Evolutionary conservation across 2,888 invertebrate genomes (phyloP).

Genomic region (Folsomia manolachei): DNA sequence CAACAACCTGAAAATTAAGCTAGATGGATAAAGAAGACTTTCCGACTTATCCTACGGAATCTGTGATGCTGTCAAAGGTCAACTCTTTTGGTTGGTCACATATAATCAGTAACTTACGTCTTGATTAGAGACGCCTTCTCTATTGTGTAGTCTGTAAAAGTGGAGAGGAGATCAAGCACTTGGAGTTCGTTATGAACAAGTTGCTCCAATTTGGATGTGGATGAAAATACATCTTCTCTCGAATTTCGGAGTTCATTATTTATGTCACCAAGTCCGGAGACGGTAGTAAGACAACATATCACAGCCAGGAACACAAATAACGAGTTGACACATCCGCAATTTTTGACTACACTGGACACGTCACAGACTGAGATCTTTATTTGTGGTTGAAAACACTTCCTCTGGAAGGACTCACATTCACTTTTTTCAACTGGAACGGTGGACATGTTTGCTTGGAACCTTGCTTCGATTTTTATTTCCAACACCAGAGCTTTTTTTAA

Average conservation of each 20-base stretch:
- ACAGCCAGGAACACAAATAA: not conserved
- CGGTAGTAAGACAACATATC: not conserved
- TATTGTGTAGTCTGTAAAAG: slow-evolving; percentile 51
- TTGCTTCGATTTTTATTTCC: not conserved
- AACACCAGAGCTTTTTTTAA: not conserved
- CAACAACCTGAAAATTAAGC: not conserved
- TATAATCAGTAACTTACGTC: slow-evolving; percentile 48
- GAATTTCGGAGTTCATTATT: slow-evolving; percentile 25
- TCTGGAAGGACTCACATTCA: not conserved
- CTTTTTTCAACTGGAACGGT: too few relatives aligned
- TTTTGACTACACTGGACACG: not conserved
- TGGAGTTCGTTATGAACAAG: slow-evolving; percentile 52
- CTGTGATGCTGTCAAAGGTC: not conserved
- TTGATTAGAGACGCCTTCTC: slow-evolving; percentile 51
- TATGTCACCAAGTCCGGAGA: slow-evolving; percentile 6
- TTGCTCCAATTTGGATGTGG: slow-evolving; percentile 52
- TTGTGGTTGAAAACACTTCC: not conserved
- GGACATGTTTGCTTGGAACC: not conserved
- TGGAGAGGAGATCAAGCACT: slow-evolving; percentile 52
- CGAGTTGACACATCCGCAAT: not conserved
- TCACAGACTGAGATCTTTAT: not conserved
- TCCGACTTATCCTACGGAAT: too few relatives aligned
- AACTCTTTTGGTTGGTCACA: not conserved
- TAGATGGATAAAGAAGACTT: not conserved
- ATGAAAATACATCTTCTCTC: slow-evolving; percentile 52